Percentiles rank a stretch among this genome's conserved stretches.
phyloP scores from a whole-genome alignment of 2,888 invertebrate species.

The Drosophila anomalata region DNA sequence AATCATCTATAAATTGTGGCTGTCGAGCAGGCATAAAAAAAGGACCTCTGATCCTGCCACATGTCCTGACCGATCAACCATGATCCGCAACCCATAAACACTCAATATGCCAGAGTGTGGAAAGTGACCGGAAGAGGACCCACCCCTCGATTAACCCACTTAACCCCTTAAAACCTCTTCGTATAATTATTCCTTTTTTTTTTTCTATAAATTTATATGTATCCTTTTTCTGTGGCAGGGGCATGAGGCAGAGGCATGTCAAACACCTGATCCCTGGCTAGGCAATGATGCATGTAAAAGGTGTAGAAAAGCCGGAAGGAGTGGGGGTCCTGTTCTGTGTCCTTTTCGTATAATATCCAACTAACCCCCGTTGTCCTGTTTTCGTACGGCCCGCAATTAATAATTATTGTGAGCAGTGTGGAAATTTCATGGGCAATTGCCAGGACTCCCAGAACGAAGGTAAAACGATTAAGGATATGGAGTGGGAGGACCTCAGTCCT shows the following conservation, averaged over 20 bases:
- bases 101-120: constrained; percentile 62
- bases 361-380: neutral
- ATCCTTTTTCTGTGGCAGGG: constrained; percentile 1
- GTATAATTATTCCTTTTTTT: constrained; percentile 51
- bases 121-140: constrained; percentile 75
- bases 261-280: constrained; percentile 80
- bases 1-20: too few relatives aligned
- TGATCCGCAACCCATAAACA: constrained; percentile 76
- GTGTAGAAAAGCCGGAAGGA: constrained; percentile 77
- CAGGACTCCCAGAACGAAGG: constrained; percentile 8
- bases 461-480: neutral
- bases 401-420: constrained; percentile 73
- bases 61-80: constrained; percentile 63
- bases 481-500: neutral
- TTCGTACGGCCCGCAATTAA: constrained; percentile 59
- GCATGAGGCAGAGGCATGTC: constrained; percentile 52
- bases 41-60: constrained; percentile 28
- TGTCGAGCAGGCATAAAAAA: neutral
- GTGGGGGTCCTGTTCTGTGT: neutral
- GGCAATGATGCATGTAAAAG: constrained; percentile 80
- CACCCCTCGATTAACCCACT: constrained; percentile 28
- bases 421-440: constrained; percentile 82
- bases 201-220: neutral
- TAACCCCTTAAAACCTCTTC: constrained; percentile 26
- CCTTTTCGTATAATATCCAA: neutral